Conservation (phyloP, 2,113 vertebrate genomes). For the Odocoileus hemionus region DNA sequence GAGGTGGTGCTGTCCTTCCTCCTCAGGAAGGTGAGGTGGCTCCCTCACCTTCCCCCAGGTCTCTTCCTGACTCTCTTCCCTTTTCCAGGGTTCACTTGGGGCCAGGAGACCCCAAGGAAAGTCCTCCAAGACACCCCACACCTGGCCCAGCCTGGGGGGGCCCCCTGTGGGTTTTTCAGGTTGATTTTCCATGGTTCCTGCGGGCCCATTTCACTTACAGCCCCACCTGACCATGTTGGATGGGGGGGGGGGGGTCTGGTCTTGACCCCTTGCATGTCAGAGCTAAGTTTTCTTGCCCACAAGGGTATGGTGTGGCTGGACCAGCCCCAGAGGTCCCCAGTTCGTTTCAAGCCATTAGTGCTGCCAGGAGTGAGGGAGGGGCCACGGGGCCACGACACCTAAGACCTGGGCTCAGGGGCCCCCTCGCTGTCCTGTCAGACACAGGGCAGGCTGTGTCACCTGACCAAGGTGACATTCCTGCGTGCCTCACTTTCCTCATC, state of each 20-base stretch:
- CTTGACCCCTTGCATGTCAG: accelerated
- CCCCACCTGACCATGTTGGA: background rate
- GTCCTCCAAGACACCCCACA: accelerated
- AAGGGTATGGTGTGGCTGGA: too few species aligned
- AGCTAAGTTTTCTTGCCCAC: background rate
- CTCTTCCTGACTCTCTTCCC: background rate
- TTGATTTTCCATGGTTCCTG: background rate
- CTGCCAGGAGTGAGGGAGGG: background rate
- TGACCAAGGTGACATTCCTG: accelerated
- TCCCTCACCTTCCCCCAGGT: background rate
- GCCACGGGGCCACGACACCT: accelerated
- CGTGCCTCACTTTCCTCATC: background rate
- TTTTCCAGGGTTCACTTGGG: background rate
- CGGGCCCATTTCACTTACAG: background rate
- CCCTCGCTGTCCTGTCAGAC: too few species aligned
- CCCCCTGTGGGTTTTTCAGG: background rate
- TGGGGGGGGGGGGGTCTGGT: background rate
- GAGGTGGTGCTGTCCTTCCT: background rate
- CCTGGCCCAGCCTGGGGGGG: background rate
- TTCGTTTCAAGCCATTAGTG: accelerated
- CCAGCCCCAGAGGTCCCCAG: background rate
- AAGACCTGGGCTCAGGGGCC: too few species aligned
- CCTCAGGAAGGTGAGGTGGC: background rate
- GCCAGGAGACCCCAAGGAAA: background rate
- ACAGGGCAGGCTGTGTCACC: background rate